Conservation (phyloP, 35 echinoderm and acorn worm species). For the Lytechinus variegatus region DNA sequence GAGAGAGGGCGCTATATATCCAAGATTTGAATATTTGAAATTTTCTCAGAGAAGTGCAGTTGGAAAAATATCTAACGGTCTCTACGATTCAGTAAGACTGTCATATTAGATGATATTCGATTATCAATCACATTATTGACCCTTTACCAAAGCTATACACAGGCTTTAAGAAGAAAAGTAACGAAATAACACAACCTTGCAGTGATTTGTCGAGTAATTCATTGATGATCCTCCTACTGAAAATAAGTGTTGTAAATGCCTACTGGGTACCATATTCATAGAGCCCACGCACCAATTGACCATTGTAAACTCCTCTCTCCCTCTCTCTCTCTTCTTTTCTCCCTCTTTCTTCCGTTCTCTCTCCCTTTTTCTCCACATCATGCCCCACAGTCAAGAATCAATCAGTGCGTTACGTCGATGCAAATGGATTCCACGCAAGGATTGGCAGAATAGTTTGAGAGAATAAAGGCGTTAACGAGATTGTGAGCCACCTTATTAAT, state of each 20-base stretch:
- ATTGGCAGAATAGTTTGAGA: not conserved
- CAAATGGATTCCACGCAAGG: not conserved
- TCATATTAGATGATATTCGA: too few species aligned
- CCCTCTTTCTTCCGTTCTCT: too few species aligned
- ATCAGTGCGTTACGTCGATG: not conserved
- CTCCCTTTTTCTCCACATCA: not conserved
- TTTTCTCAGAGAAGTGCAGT: too few species aligned
- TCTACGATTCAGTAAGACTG: too few species aligned
- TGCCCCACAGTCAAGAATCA: not conserved
- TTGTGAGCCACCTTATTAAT: not conserved
- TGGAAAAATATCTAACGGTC: too few species aligned
- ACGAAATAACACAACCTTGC: not conserved
- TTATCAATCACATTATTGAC: too few species aligned
- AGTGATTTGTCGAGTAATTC: not conserved
- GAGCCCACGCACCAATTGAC: not conserved
- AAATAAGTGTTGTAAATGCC: not conserved
- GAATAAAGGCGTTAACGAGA: not conserved
- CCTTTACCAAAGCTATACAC: too few species aligned
- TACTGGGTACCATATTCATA: not conserved
- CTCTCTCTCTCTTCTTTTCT: too few species aligned
- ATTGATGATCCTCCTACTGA: not conserved
- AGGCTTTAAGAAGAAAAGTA: too few species aligned
- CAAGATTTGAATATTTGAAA: too few species aligned
- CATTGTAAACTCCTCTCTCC: not conserved
- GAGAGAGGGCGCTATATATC: too few species aligned